Percentiles rank a stretch among this genome's conserved stretches.
Conservation (phyloP, 2,888 invertebrate genomes). For the Anarsia innoxiella region DNA sequence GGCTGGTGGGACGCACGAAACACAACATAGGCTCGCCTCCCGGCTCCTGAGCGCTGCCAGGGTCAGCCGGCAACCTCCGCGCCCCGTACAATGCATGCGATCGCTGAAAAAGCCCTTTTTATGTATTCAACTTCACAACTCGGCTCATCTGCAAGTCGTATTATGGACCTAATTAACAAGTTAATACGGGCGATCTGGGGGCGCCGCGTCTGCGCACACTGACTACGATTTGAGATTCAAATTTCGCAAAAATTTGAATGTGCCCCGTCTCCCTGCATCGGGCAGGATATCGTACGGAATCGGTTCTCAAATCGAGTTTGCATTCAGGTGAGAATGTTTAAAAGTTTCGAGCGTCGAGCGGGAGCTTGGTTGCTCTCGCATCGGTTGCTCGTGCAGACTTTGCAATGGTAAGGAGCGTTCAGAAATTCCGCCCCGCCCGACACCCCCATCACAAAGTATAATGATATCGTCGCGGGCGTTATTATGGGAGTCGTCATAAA, state of each 20-base stretch:
- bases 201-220: slow-evolving; percentile 71
- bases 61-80: slow-evolving; percentile 28
- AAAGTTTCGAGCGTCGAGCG: slow-evolving; percentile 25
- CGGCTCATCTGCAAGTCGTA: slow-evolving; percentile 92
- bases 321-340: slow-evolving; percentile 50
- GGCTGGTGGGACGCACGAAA: slow-evolving; percentile 69
- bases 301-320: slow-evolving; percentile 14
- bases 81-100: slow-evolving; percentile 63
- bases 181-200: slow-evolving; percentile 87
- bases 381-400: slow-evolving; percentile 56
- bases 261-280: slow-evolving; percentile 16
- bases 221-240: slow-evolving; percentile 22
- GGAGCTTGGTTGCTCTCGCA: slow-evolving; percentile 31
- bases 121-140: slow-evolving; percentile 80
- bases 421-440: slow-evolving; percentile 73
- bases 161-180: slow-evolving; percentile 93
- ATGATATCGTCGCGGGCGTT: slow-evolving; percentile 73
- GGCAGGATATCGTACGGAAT: slow-evolving; percentile 29
- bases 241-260: slow-evolving; percentile 21
- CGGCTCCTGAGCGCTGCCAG: slow-evolving; percentile 19
- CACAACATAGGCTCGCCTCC: slow-evolving; percentile 67
- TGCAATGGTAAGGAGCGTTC: slow-evolving; percentile 73
- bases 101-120: slow-evolving; percentile 81
- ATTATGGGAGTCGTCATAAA: slow-evolving; percentile 74
- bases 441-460: slow-evolving; percentile 77